phyloP scores from a whole-genome alignment of 2,113 vertebrate genomes.

The Oncorhynchus keta region DNA sequence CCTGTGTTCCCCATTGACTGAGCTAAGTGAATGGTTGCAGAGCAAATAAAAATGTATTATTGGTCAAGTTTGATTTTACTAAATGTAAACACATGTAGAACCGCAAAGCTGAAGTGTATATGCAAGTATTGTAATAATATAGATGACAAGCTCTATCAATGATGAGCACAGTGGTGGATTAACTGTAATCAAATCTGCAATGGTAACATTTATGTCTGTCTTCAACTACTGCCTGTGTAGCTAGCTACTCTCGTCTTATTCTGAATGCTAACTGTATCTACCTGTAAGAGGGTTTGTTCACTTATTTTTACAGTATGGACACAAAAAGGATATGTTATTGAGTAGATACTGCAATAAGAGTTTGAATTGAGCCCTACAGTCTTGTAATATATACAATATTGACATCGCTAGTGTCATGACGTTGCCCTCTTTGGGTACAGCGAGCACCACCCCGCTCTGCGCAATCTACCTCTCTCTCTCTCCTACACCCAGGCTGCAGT shows the following conservation, averaged over 20 bases:
- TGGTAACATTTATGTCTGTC: too few species aligned
- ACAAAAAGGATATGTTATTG: not conserved
- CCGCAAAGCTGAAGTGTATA: not conserved
- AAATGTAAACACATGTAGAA: not conserved
- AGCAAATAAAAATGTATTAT: not conserved
- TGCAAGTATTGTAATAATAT: too few species aligned
- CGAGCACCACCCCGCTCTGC: too few species aligned
- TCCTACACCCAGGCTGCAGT: too few species aligned
- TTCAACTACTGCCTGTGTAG: not conserved
- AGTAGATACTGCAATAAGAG: not conserved
- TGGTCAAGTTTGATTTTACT: not conserved
- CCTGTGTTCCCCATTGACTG: constrained; percentile 74
- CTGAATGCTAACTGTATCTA: too few species aligned
- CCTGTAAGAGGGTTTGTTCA: not conserved
- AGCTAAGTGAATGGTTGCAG: not conserved
- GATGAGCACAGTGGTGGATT: too few species aligned
- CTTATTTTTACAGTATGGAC: not conserved
- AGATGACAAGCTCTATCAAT: too few species aligned
- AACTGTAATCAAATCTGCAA: too few species aligned
- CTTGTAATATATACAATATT: not conserved
- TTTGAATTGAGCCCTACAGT: not conserved
- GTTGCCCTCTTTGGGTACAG: too few species aligned
- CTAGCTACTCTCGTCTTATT: too few species aligned
- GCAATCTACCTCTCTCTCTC: too few species aligned
- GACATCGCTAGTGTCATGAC: not conserved